Base-by-base conservation (phyloP, 2,113 vertebrate species). In the Ibidorhyncha struthersii region DNA sequence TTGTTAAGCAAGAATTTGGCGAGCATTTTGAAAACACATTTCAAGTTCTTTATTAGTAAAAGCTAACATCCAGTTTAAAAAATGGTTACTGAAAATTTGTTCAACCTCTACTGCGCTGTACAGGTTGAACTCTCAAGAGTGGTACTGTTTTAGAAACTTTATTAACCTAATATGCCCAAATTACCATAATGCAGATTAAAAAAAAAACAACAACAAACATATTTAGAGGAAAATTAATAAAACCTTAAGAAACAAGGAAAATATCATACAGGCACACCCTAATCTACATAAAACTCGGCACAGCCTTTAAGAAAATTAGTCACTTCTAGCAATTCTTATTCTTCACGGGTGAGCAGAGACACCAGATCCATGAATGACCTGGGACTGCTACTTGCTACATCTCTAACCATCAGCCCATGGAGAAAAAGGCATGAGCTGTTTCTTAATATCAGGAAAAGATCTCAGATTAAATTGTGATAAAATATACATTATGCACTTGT, bases 401-500 rank as follows among this genome's bases (percentile, higher is more conserved):
- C 76, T 94, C 94, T 94, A 94, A 96, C 94, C 95, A 92, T 96
- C 96, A 97, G 92, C 67, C 92, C 90, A 81, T 86, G 88, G 82
- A 94, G 87, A 95, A 95, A 93, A 56, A 96, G 79, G 82, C 96
- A 95, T 86, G 92, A 94, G 95, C 76, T 95, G 95, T 90, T 97
- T 95, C 94, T 95, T 95, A 94, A 96, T 96, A 96, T 89, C 90
- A 92, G 80, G 67, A 93, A 83, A 93, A 94, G 67, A 97, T 61
- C 87, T 95, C 74, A 74, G 74, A 97, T 82, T 88, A 95, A 96
- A 93, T 77, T 81, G 95, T 94, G 96, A 97, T 97, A 96, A 97
- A 97, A 97, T 96, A 97, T 97, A 96, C 96, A 97, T 96, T 93
- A 97, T 96, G 96, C 88, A 92, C 88, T 93, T 88, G 93, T 94